Conservation (phyloP, 2,888 invertebrate species). For the Cephus sareptanus region DNA sequence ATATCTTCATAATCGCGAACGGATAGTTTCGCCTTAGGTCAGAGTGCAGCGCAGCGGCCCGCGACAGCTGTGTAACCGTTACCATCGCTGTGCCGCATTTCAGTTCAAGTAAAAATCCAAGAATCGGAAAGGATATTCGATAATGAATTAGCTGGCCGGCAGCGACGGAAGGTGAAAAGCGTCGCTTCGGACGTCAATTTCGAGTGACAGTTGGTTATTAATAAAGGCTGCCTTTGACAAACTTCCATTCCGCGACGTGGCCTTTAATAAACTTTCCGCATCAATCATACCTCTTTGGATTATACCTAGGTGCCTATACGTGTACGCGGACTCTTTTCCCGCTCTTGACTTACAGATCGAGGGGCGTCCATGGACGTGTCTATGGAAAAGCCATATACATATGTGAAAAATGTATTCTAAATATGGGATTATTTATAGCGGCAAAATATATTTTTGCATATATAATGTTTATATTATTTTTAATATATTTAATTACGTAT, state of each 20-base stretch:
- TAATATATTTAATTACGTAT: too few species aligned
- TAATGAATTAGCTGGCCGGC: slow-evolving; percentile 18
- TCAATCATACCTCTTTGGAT: slow-evolving; percentile 18
- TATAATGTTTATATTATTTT: too few species aligned
- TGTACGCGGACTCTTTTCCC: not conserved
- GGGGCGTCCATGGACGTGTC: too few species aligned
- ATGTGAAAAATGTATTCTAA: too few species aligned
- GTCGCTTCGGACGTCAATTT: slow-evolving; percentile 15
- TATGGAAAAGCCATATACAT: too few species aligned
- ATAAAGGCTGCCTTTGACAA: slow-evolving; percentile 27
- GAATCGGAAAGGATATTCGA: slow-evolving; percentile 6
- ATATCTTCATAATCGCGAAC: not conserved
- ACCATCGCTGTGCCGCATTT: too few species aligned
- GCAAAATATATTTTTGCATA: too few species aligned
- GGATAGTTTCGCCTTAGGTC: too few species aligned
- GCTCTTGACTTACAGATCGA: too few species aligned
- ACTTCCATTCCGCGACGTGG: slow-evolving; percentile 16
- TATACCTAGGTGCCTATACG: not conserved
- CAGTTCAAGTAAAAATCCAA: not conserved
- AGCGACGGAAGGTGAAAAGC: slow-evolving; percentile 15
- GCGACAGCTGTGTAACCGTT: too few species aligned
- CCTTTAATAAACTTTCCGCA: slow-evolving; percentile 21
- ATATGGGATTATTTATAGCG: too few species aligned
- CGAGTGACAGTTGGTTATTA: slow-evolving; percentile 24
- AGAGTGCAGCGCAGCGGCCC: too few species aligned